These are phyloP conservation scores for Drosophila hawaiiensis DNA, from an alignment of 2,888 invertebrate genomes.

Conservation along the genomic window DNA sequence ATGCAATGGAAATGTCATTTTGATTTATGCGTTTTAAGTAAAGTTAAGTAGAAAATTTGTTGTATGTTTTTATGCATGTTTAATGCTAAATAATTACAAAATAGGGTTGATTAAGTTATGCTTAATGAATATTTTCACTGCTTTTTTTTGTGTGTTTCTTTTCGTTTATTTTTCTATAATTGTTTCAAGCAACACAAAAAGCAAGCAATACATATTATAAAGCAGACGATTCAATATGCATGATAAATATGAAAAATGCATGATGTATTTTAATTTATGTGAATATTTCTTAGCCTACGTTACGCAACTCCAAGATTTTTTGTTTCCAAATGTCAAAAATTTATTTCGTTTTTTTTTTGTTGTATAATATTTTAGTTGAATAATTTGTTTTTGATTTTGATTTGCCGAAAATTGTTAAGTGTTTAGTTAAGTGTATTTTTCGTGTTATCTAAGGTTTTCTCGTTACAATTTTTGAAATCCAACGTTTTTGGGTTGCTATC, in stretches of 20 bases:
- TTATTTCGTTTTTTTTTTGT: constrained; percentile 18
- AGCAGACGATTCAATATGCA: constrained; percentile 44
- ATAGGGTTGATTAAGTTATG: constrained; percentile 38
- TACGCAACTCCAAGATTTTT: constrained; percentile 25
- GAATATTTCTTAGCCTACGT: constrained; percentile 51
- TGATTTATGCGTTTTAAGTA: constrained; percentile 76
- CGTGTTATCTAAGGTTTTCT: constrained; percentile 16
- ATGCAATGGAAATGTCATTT: constrained; percentile 59
- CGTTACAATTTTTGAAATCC: constrained; percentile 59
- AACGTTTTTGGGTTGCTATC: constrained; percentile 60
- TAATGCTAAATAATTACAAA: constrained; percentile 70
- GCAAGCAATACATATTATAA: constrained; percentile 29
- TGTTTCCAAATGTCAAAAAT: constrained; percentile 43
- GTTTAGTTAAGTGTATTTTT: not conserved
- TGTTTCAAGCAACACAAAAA: constrained; percentile 48
- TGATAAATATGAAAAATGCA: constrained; percentile 47
- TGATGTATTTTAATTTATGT: constrained; percentile 34
- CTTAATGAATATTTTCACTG: constrained; percentile 35
- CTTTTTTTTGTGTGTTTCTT: not conserved
- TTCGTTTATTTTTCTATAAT: not conserved
- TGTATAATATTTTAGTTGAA: constrained; percentile 22
- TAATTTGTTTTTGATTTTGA: constrained; percentile 74
- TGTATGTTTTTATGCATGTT: constrained; percentile 55
- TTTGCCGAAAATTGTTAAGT: constrained; percentile 66
- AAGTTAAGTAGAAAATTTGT: constrained; percentile 75